Conservation (phyloP, 2,888 invertebrate genomes). For the Crocallis elinguaria region DNA sequence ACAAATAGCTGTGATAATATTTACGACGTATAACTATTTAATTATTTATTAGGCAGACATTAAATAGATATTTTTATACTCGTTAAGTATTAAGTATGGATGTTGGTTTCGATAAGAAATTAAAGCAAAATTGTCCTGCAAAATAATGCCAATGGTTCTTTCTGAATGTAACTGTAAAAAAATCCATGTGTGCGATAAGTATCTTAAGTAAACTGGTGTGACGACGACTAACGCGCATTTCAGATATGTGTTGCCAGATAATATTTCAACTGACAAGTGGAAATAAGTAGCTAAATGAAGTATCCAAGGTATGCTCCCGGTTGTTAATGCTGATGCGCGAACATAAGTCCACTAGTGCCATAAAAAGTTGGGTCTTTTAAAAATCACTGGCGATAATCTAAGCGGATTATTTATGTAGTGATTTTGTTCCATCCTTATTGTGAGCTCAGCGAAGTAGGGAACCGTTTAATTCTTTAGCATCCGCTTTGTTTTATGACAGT, state of each 20-base stretch:
- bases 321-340: conserved; percentile 5
- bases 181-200: conserved; percentile 57
- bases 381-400: background rate
- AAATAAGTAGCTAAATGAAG: conserved; percentile 54
- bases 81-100: no score
- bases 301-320: conserved; percentile 39
- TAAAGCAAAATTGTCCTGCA: no score
- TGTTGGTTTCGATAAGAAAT: no score
- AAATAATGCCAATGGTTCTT: background rate
- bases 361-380: background rate
- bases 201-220: conserved; percentile 63
- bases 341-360: conserved; percentile 24
- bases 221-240: conserved; percentile 59
- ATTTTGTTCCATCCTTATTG: no score
- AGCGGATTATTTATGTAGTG: no score
- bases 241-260: conserved; percentile 62
- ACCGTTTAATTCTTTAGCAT: background rate
- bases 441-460: no score
- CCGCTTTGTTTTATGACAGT: background rate
- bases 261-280: conserved; percentile 63
- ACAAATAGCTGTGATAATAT: background rate
- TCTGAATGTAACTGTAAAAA: conserved; percentile 48
- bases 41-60: no score
- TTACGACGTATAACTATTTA: no score
- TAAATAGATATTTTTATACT: no score